Conservation (phyloP, 2,113 vertebrate species). For the Strigops habroptila region DNA sequence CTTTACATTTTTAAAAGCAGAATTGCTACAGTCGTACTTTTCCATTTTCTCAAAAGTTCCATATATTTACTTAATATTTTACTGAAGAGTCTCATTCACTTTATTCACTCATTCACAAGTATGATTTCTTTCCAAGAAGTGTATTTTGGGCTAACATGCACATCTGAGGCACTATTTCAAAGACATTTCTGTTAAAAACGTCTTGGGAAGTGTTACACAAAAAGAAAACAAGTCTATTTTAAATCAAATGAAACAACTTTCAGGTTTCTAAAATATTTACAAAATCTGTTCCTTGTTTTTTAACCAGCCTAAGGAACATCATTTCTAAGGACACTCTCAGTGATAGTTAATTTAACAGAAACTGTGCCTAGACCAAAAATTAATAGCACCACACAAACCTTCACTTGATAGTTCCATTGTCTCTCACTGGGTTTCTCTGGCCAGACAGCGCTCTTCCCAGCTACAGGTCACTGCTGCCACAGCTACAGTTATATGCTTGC, state of each 20-base stretch:
- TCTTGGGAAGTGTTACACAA: neutral
- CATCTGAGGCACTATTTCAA: neutral
- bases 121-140: neutral
- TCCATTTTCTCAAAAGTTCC: neutral
- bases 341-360: neutral
- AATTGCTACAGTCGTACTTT: neutral
- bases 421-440: neutral
- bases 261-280: neutral
- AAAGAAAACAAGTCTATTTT: neutral
- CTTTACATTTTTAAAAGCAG: neutral
- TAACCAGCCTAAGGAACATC: neutral
- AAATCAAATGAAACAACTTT: neutral
- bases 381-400: neutral
- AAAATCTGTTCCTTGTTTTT: neutral
- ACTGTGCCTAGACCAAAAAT: neutral
- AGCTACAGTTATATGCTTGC: neutral
- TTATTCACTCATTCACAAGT: too few relatives aligned
- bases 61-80: neutral
- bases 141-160: neutral
- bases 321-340: neutral
- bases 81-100: neutral
- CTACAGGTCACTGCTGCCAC: neutral
- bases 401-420: neutral
- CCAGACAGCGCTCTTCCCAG: neutral
- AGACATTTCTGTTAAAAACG: neutral